Percentiles rank a stretch among this genome's conserved stretches.
Evolutionary conservation across 2,797 vertebrate genomes (phyloP).

Genomic region (Acrossocheilus fasciatus): DNA sequence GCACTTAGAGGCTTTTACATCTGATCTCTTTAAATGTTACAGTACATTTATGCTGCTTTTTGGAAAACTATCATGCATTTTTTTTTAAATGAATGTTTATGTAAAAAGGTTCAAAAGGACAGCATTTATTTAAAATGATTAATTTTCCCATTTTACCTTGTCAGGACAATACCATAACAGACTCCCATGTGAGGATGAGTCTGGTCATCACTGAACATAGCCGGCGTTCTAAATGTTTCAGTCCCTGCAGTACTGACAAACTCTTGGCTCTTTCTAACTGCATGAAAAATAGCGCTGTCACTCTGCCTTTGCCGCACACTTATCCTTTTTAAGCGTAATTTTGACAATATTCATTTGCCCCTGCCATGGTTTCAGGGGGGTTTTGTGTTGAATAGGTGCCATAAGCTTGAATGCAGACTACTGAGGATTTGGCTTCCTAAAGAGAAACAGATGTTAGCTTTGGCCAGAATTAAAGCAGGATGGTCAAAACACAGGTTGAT

Average conservation of each 20-base stretch:
- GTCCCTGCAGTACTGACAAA: background rate
- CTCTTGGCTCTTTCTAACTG: background rate
- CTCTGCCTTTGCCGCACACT: background rate
- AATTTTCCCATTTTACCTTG: background rate
- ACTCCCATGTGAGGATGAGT: background rate
- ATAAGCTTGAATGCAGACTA: constrained; percentile 53
- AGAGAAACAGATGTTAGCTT: constrained; percentile 63
- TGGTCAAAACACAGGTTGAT: constrained; percentile 50
- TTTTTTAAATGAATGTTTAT: background rate
- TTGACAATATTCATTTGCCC: constrained; percentile 44
- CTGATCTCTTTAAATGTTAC: background rate
- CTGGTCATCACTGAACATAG: background rate
- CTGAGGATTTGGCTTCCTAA: constrained; percentile 44
- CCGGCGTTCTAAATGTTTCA: background rate
- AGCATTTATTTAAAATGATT: background rate
- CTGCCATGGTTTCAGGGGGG: constrained; percentile 29
- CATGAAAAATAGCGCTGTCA: constrained; percentile 7
- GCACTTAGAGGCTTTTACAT: too few relatives aligned
- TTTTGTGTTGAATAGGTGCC: constrained; percentile 46
- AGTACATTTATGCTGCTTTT: background rate
- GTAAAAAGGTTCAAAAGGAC: background rate
- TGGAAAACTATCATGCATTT: background rate
- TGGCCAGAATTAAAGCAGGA: constrained; percentile 43
- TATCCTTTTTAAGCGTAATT: constrained; percentile 51
- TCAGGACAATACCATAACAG: background rate